A percentile compares a stretch with the other conserved stretches of the same genome.
These are phyloP conservation scores for Bucco capensis DNA, from an alignment of 2,113 vertebrate species.

Conservation along the genomic window DNA sequence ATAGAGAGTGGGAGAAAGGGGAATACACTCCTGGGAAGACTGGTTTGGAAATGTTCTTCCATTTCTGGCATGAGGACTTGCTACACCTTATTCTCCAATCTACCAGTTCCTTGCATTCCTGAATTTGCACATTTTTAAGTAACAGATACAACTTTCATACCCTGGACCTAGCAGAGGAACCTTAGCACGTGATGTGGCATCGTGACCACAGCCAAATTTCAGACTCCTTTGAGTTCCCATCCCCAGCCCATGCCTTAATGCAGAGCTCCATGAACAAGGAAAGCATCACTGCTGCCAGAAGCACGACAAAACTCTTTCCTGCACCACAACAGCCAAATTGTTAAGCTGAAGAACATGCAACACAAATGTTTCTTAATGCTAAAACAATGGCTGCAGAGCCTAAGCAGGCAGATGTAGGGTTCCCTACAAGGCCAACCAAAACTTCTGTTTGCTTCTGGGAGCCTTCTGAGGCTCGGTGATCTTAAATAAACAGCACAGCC, in stretches of 20 bases:
- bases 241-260: neutral
- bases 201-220: neutral
- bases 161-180: neutral
- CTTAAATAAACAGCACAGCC: neutral
- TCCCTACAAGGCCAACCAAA: neutral
- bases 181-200: neutral
- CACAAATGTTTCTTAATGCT: neutral
- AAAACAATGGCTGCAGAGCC: neutral
- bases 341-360: neutral
- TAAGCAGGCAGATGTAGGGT: neutral
- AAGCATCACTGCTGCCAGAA: neutral
- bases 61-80: neutral
- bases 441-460: constrained; percentile 12
- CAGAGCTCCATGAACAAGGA: accelerated
- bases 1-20: neutral
- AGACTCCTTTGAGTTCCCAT: neutral
- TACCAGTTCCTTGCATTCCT: neutral
- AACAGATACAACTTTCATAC: neutral
- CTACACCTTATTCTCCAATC: neutral
- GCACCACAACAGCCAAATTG: neutral
- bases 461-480: neutral
- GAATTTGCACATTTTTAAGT: neutral
- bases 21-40: neutral
- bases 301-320: neutral
- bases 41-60: neutral